Conservation (phyloP, 92 coral and sea anemone species). For the Siderastrea siderea region DNA sequence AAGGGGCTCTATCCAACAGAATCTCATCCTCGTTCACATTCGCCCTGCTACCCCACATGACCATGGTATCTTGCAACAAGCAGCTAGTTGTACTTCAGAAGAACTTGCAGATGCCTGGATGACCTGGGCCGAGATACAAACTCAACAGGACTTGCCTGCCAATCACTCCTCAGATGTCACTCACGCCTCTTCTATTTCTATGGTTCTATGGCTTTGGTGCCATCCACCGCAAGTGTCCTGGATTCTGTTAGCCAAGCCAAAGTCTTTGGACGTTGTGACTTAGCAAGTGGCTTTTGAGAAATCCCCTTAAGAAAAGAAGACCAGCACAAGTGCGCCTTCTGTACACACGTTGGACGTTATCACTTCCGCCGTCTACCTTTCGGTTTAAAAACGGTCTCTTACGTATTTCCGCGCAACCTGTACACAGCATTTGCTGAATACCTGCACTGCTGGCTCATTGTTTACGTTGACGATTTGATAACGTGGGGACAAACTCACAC, state of each 20-base stretch:
- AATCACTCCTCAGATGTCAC: too few species aligned
- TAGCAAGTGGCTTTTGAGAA: constrained; percentile 12
- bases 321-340: constrained; percentile 23
- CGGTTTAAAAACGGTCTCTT: constrained; percentile 10
- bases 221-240: too few species aligned
- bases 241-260: neutral
- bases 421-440: constrained; percentile 12
- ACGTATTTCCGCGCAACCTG: constrained; percentile 14
- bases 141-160: too few species aligned
- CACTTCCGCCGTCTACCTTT: constrained; percentile 22
- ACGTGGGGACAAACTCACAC: constrained; percentile 8
- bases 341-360: constrained; percentile 33
- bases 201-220: too few species aligned
- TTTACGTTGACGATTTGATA: constrained; percentile 28
- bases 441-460: constrained; percentile 20
- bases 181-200: neutral
- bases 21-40: constrained; percentile 50
- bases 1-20: constrained; percentile 20
- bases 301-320: constrained; percentile 9
- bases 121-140: neutral
- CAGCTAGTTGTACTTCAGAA: constrained; percentile 44
- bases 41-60: constrained; percentile 41
- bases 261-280: constrained; percentile 6
- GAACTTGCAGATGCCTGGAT: constrained; percentile 58
- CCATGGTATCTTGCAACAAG: constrained; percentile 31